Base-by-base conservation (phyloP, 2,888 invertebrate species). In the Amblyjoppa proteus region DNA sequence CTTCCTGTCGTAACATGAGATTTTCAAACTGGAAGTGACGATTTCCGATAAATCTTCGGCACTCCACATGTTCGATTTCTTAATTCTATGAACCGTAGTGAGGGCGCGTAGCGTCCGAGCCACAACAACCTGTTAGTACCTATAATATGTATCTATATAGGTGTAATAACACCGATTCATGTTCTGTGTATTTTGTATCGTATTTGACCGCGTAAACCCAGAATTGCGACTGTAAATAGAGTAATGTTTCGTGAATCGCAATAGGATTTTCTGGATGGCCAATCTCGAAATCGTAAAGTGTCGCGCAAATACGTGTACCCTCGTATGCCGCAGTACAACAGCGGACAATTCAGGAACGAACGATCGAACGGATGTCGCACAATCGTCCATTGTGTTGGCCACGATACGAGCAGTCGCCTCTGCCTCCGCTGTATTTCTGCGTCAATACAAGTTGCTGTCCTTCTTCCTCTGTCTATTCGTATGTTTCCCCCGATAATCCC, bases 211-310 rank as follows among this genome's bases (percentile, higher is more conserved):
- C 41, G 2, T 68, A 41, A 41, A 73, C 16, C 31, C 9, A 41
- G 66, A 71, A 31, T 76, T 51, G 68, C 68, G 68, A 41, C 38
- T 38, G 28, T 38, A 51, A 66, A 73, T 56, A 38, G 45, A 5
- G 7, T 28, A 73, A 56, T 49, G 70, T 64, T 75, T 79, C 41
- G 80, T 49, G 28, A 49, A 51, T 66, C 49, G 49, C 49, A 71
- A 71, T 80, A 20, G 38, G 56, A 51, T 84, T 73, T 51, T 56
- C 73, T 74, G 41, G 49, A n/a, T 16, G 31, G 69, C 69, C 56
- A 74, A 78, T 81, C 41, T 53, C 58, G 16, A 11, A 51, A 84
- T 78, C 74, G 81, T 78, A 70, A 70, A 81, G 58, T 28, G 28
- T 34, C 49, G 45, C 56, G 56, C 51, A 66, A 82, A 71, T 31